phyloP scores from a whole-genome alignment of 1,140 invertebrate genomes.

The Phthorimaea operculella region DNA sequence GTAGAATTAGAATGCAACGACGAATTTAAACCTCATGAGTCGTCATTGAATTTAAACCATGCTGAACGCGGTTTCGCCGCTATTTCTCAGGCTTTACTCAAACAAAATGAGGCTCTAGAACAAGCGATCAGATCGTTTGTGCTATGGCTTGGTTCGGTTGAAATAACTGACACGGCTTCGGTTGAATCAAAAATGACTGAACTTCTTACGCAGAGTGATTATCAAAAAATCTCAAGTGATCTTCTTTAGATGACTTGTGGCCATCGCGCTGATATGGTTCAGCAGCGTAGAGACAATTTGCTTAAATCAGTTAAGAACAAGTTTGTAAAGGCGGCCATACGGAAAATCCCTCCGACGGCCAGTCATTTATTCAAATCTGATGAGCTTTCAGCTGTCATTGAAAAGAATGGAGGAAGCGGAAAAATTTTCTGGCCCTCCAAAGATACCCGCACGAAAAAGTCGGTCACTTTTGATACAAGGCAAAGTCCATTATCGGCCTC shows the following conservation, averaged over 20 bases:
- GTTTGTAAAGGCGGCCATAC: constrained; percentile 4
- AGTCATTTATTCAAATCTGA: constrained; percentile 4
- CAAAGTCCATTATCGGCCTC: not conserved
- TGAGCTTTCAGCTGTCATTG: not conserved
- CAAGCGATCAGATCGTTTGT: not conserved
- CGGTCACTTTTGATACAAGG: not conserved
- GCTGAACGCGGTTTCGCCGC: constrained; percentile 9
- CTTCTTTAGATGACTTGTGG: constrained; percentile 10
- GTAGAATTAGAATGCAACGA: constrained; percentile 22
- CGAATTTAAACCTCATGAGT: constrained; percentile 14
- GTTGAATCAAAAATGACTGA: constrained; percentile 5
- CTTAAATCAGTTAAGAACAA: constrained; percentile 8
- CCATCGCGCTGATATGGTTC: constrained; percentile 9
- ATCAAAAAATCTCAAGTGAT: constrained; percentile 9
- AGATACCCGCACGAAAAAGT: constrained; percentile 1
- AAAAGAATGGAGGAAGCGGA: not conserved
- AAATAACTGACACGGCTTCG: not conserved
- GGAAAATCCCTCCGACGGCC: constrained; percentile 10
- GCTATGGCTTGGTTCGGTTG: not conserved
- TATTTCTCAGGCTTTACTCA: constrained; percentile 2
- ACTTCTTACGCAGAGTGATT: constrained; percentile 5
- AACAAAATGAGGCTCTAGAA: constrained; percentile 7
- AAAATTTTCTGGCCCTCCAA: constrained; percentile 3
- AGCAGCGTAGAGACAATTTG: constrained; percentile 9
- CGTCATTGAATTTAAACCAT: not conserved